These are phyloP conservation scores for Oppia nitens DNA, from an alignment of 1,140 invertebrate genomes.

Conservation along the genomic window DNA sequence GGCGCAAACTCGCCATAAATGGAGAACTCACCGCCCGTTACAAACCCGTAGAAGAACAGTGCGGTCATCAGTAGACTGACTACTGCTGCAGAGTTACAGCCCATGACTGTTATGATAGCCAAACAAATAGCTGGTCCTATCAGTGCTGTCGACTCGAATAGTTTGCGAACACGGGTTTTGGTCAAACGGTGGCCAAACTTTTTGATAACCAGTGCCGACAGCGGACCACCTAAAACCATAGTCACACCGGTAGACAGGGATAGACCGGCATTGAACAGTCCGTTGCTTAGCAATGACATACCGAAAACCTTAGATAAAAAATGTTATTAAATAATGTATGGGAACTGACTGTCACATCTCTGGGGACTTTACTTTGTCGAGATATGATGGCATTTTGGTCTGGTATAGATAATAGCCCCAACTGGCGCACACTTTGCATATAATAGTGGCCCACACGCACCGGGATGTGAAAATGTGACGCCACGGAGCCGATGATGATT, in stretches of 20 bases:
- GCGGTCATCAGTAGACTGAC: conserved; percentile 17
- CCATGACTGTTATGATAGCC: conserved; percentile 14
- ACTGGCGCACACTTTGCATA: conserved; percentile 72
- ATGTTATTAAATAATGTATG: too few species aligned
- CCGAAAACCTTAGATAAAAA: too few species aligned
- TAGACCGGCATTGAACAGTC: conserved; percentile 1
- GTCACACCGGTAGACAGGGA: not conserved
- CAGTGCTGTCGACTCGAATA: conserved; percentile 14
- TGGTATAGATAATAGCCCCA: conserved; percentile 89
- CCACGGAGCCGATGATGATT: conserved; percentile 52
- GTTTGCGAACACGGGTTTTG: conserved; percentile 13
- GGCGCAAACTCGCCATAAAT: conserved; percentile 27
- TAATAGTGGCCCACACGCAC: conserved; percentile 78
- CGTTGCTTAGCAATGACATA: conserved; percentile 4
- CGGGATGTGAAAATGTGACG: conserved; percentile 50
- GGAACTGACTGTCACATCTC: too few species aligned
- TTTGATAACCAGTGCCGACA: not conserved
- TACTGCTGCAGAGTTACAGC: conserved; percentile 14
- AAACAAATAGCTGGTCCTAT: conserved; percentile 19
- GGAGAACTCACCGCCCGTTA: conserved; percentile 19
- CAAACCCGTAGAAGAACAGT: conserved; percentile 19
- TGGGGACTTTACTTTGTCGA: conserved; percentile 26
- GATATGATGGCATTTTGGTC: conserved; percentile 52
- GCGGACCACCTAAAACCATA: not conserved
- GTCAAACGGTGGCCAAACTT: not conserved